These are phyloP conservation scores for Rutpela maculata DNA, from an alignment of 2,888 invertebrate genomes.

Conservation along the genomic window DNA sequence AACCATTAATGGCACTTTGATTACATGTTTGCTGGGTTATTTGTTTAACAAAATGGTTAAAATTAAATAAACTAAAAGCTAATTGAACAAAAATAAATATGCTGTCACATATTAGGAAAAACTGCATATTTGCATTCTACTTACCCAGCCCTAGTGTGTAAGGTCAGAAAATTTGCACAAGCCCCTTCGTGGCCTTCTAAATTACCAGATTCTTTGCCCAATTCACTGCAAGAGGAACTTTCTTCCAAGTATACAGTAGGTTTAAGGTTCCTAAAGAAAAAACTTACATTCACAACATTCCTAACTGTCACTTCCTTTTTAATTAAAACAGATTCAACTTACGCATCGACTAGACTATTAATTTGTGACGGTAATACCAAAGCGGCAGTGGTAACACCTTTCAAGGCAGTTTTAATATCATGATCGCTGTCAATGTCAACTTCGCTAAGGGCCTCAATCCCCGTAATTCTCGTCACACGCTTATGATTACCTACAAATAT, in stretches of 20 bases:
- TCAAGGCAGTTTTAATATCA: slow-evolving; percentile 67
- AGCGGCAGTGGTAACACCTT: slow-evolving; percentile 62
- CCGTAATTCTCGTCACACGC: slow-evolving; percentile 64
- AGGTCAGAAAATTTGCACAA: slow-evolving; percentile 69
- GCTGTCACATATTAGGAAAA: too few relatives aligned
- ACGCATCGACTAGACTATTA: slow-evolving; percentile 67
- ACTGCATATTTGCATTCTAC: slow-evolving; percentile 43
- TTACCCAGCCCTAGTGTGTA: slow-evolving; percentile 69
- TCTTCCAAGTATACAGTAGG: slow-evolving; percentile 71
- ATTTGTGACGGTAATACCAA: slow-evolving; percentile 69
- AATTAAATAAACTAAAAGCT: background rate
- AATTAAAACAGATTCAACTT: slow-evolving; percentile 19
- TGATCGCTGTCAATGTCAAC: slow-evolving; percentile 71
- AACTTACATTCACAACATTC: background rate
- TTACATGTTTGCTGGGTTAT: too few relatives aligned
- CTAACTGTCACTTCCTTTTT: too few relatives aligned
- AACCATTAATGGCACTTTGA: too few relatives aligned
- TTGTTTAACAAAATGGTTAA: too few relatives aligned
- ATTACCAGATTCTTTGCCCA: slow-evolving; percentile 71
- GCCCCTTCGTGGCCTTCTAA: slow-evolving; percentile 65
- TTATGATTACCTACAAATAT: slow-evolving; percentile 57
- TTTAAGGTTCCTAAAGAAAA: slow-evolving; percentile 63
- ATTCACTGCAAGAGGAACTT: slow-evolving; percentile 73
- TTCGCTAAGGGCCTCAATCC: slow-evolving; percentile 69
- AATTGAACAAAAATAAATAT: too few relatives aligned